These are phyloP conservation scores for Pterois miles DNA, from an alignment of 2,797 vertebrate genomes.

Conservation along the genomic window DNA sequence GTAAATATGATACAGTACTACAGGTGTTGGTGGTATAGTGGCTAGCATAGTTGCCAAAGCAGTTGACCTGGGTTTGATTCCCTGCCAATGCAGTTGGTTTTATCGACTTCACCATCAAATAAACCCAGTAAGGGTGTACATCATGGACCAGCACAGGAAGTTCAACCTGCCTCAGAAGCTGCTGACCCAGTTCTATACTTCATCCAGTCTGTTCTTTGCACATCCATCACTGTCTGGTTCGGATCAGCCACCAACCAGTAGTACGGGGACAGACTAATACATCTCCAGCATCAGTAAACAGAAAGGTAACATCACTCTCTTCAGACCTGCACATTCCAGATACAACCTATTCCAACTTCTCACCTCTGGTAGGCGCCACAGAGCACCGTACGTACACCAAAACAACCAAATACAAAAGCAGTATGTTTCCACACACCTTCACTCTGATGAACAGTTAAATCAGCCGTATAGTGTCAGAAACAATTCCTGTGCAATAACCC, in stretches of 20 bases:
- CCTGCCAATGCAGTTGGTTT: conserved; percentile 6
- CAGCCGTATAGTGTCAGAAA: neutral
- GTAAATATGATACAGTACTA: too few relatives aligned
- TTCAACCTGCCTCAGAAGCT: neutral
- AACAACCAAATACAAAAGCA: neutral
- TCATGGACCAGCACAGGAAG: neutral
- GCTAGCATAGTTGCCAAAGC: conserved; percentile 76
- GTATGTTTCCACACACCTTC: neutral
- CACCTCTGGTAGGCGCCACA: neutral
- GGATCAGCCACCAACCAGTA: neutral
- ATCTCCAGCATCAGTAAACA: neutral
- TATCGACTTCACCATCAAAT: neutral
- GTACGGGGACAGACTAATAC: rapidly evolving
- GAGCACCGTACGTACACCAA: neutral
- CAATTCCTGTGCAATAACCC: neutral
- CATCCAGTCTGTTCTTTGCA: neutral
- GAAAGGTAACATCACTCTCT: neutral
- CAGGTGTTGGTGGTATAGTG: conserved; percentile 67
- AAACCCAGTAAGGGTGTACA: neutral
- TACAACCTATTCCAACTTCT: neutral
- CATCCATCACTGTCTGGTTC: neutral
- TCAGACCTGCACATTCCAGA: neutral
- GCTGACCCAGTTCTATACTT: neutral
- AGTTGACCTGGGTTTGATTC: conserved; percentile 79
- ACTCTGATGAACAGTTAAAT: neutral